Evolutionary conservation across 1,140 invertebrate species (phyloP).

Genomic region (Gryon sp.): DNA sequence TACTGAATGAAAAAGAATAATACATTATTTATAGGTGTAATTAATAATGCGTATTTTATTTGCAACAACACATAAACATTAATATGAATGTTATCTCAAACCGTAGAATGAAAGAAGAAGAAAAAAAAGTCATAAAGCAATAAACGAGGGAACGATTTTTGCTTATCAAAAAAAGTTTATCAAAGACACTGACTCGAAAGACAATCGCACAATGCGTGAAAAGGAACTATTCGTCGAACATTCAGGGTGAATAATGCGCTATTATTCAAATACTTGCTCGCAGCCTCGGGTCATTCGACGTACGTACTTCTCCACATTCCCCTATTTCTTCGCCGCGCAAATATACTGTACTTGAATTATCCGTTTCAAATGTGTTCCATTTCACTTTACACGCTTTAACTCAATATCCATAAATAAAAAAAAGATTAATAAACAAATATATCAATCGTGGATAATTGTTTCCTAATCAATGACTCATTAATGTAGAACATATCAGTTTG

Average conservation of each 20-base stretch:
- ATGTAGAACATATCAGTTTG: no score
- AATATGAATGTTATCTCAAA: no score
- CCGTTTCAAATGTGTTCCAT: conserved; percentile 53
- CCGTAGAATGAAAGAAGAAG: no score
- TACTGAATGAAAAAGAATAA: no score
- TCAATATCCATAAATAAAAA: conserved; percentile 25
- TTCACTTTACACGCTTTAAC: conserved; percentile 5
- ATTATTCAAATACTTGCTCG: conserved; percentile 61
- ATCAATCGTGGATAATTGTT: conserved; percentile 10
- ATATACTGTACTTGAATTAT: conserved; percentile 38
- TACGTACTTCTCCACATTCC: conserved; percentile 60
- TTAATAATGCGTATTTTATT: no score
- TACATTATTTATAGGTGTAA: no score
- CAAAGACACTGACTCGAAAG: background rate
- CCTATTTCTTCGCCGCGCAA: conserved; percentile 50
- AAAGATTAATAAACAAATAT: conserved; percentile 25
- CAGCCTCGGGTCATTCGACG: conserved; percentile 52
- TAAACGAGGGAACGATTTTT: no score
- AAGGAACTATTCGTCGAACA: conserved; percentile 60
- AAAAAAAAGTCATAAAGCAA: no score
- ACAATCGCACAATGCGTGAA: conserved; percentile 62
- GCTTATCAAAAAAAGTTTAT: no score
- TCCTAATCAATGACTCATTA: no score
- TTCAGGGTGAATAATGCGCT: conserved; percentile 21
- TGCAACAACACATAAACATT: no score